Evolutionary conservation across 1,140 invertebrate species (phyloP).

Genomic region (Zaprionus africanus): DNA sequence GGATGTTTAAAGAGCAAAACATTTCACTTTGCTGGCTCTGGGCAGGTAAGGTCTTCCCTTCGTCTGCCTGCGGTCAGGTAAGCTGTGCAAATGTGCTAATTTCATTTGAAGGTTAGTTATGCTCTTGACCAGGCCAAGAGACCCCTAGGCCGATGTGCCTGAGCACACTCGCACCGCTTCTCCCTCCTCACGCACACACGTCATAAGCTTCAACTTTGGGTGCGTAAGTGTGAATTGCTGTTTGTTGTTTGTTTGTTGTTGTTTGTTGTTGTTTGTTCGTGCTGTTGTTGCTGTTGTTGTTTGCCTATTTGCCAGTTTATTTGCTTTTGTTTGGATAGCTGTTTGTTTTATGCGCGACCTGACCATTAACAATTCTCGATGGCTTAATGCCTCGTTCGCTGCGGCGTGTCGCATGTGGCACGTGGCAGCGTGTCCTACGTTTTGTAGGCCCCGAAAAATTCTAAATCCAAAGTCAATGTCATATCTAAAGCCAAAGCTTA

Average conservation of each 20-base stretch:
- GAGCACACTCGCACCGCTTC: constrained; percentile 16
- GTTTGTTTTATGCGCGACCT: constrained; percentile 65
- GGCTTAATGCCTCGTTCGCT: constrained; percentile 54
- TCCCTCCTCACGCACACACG: constrained; percentile 48
- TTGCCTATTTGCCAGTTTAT: constrained; percentile 49
- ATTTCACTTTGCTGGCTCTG: constrained; percentile 66
- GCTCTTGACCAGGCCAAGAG: constrained; percentile 61
- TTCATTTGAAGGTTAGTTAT: constrained; percentile 80
- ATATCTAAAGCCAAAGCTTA: constrained; percentile 7
- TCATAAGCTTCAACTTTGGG: constrained; percentile 70
- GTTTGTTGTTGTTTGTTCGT: constrained; percentile 31
- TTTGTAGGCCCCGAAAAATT: constrained; percentile 34
- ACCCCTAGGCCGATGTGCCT: constrained; percentile 25
- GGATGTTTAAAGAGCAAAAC: constrained; percentile 74
- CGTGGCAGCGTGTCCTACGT: constrained; percentile 3
- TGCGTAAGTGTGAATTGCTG: constrained; percentile 81
- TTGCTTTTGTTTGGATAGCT: constrained; percentile 56
- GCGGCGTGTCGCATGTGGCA: constrained; percentile 58
- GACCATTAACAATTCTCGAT: constrained; percentile 73
- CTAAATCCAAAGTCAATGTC: constrained; percentile 45
- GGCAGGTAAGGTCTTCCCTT: neutral
- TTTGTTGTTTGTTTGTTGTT: constrained; percentile 60
- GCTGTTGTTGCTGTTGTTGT: constrained; percentile 41
- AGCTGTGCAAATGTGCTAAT: constrained; percentile 78
- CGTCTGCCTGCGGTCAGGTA: constrained; percentile 63